phyloP scores from a whole-genome alignment of 2,113 vertebrate genomes.

The Theristicus caerulescens region DNA sequence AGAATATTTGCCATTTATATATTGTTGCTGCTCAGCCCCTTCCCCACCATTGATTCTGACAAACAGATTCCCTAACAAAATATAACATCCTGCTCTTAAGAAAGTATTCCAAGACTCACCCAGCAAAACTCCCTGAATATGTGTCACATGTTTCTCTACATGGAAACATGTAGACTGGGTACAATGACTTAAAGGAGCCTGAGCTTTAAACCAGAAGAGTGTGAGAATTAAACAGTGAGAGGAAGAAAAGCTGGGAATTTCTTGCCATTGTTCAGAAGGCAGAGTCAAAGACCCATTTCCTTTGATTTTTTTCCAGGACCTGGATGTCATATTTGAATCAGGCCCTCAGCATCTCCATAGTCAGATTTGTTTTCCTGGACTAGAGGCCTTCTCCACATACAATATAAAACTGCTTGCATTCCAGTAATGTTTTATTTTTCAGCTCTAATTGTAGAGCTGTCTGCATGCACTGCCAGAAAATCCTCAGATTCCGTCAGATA shows the following conservation, averaged over 20 bases:
- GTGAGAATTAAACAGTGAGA: neutral
- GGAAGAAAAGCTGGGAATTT: neutral
- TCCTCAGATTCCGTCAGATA: neutral
- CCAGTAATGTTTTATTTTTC: neutral
- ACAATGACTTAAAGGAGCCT: neutral
- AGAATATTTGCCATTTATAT: neutral
- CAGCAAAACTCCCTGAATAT: neutral
- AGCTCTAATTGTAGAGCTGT: neutral
- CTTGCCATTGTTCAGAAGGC: neutral
- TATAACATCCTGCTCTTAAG: neutral
- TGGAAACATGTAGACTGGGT: neutral
- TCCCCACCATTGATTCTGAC: neutral
- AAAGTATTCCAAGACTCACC: neutral
- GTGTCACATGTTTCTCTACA: neutral
- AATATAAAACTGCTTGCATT: neutral
- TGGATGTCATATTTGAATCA: neutral
- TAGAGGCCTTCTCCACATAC: neutral
- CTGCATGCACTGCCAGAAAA: neutral
- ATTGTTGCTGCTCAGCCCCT: neutral
- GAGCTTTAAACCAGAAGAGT: neutral
- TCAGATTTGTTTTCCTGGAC: neutral
- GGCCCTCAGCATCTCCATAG: neutral
- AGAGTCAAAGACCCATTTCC: neutral
- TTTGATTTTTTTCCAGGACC: neutral
- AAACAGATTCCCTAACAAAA: neutral